These are phyloP conservation scores for Gastrophryne carolinensis DNA, from an alignment of 2,797 vertebrate species.

Conservation along the genomic window DNA sequence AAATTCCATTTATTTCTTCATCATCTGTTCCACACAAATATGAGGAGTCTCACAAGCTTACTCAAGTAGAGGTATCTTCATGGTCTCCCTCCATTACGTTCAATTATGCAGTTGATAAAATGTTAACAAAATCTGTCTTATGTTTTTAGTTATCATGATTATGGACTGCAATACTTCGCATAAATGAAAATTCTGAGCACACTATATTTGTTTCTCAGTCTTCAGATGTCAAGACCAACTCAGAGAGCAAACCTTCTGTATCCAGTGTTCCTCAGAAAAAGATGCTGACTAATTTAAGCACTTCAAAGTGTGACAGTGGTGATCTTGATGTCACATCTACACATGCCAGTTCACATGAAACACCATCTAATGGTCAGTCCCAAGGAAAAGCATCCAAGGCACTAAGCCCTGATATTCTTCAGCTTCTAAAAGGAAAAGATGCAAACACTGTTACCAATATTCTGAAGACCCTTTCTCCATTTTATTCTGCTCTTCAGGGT, in stretches of 20 bases:
- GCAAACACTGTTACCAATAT: conserved; percentile 24
- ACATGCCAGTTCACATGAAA: neutral
- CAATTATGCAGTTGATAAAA: neutral
- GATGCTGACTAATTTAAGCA: neutral
- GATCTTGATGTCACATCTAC: neutral
- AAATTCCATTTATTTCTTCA: neutral
- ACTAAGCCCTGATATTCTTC: conserved; percentile 33
- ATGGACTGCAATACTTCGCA: neutral
- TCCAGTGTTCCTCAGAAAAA: neutral
- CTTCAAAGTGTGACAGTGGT: neutral
- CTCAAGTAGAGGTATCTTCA: neutral
- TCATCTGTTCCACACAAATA: neutral
- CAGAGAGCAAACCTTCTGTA: neutral
- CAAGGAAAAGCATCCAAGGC: conserved; percentile 15
- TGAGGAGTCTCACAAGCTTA: neutral
- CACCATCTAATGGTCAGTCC: neutral
- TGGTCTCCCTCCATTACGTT: neutral
- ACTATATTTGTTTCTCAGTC: neutral
- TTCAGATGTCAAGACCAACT: neutral
- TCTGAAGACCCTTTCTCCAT: conserved; percentile 12
- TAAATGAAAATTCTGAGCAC: neutral
- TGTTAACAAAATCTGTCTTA: neutral
- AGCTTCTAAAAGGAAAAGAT: conserved; percentile 45
- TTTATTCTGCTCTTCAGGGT: conserved; percentile 47
- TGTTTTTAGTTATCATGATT: neutral